phyloP scores from a whole-genome alignment of 2,888 invertebrate species.

The Harpalus rubripes region DNA sequence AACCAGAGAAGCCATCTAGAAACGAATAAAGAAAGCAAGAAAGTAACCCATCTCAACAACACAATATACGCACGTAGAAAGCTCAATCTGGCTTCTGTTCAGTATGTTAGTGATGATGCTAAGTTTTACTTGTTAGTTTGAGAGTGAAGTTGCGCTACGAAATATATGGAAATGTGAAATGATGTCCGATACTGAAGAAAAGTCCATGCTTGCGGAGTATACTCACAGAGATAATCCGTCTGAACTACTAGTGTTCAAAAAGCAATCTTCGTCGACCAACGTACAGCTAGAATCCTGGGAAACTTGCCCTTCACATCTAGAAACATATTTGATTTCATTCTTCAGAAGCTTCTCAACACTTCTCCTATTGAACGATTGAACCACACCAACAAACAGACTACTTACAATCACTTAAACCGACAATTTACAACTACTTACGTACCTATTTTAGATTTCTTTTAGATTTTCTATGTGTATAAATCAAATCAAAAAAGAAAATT shows the following conservation, averaged over 20 bases:
- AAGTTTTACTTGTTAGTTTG: neutral
- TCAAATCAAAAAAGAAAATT: neutral
- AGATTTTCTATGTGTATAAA: neutral
- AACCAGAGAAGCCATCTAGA: slow-evolving; percentile 18
- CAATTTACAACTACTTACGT: neutral
- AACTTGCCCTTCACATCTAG: slow-evolving; percentile 74
- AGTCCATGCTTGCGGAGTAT: slow-evolving; percentile 50
- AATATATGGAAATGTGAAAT: slow-evolving; percentile 2
- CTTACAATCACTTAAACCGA: neutral
- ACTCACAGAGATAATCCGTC: slow-evolving; percentile 72
- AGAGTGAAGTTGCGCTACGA: slow-evolving; percentile 2
- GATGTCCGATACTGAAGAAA: slow-evolving; percentile 22
- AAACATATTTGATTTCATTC: slow-evolving; percentile 58
- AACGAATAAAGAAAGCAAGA: slow-evolving; percentile 10
- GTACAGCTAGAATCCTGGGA: slow-evolving; percentile 77
- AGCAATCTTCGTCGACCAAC: slow-evolving; percentile 76
- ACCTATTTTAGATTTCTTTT: neutral
- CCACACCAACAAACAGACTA: slow-evolving; percentile 33
- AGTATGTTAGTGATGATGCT: slow-evolving; percentile 1
- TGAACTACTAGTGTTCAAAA: slow-evolving; percentile 69
- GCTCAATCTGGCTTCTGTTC: slow-evolving; percentile 11
- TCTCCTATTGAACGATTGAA: slow-evolving; percentile 24
- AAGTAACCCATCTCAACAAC: neutral
- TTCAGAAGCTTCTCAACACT: slow-evolving; percentile 19
- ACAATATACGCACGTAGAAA: slow-evolving; percentile 31